Conservation (phyloP, 2,888 invertebrate species). For the Argyresthia albistria region DNA sequence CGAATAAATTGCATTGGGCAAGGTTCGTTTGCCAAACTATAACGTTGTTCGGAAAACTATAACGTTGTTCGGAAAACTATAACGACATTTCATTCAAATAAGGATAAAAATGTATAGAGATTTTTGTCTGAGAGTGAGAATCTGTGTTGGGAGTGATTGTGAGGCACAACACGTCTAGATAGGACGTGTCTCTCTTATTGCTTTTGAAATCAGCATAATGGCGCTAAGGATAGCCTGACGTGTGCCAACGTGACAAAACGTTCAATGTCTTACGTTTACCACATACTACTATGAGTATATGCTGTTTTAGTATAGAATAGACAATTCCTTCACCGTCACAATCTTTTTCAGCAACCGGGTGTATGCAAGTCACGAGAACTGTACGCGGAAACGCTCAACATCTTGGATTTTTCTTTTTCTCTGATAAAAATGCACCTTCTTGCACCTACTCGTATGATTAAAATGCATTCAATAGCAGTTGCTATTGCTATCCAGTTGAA, state of each 20-base stretch:
- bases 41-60: not conserved
- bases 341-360: not conserved
- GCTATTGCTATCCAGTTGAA: no score
- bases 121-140: not conserved
- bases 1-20: not conserved
- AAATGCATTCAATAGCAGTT: no score
- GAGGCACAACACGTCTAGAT: slow-evolving; percentile 18
- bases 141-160: slow-evolving; percentile 2
- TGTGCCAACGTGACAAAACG: slow-evolving; percentile 39
- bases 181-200: slow-evolving; percentile 24
- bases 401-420: no score
- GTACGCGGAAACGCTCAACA: no score
- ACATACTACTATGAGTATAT: slow-evolving; percentile 10
- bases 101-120: not conserved
- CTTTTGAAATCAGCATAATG: slow-evolving; percentile 47
- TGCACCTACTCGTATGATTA: no score
- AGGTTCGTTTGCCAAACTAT: not conserved
- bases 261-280: slow-evolving; percentile 26
- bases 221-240: slow-evolving; percentile 32
- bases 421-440: no score
- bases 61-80: not conserved
- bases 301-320: not conserved
- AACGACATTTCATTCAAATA: not conserved
- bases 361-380: no score
- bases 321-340: not conserved